These are phyloP conservation scores for Tretioscincus oriximinensis DNA, from an alignment of 2,113 vertebrate genomes.

Conservation along the genomic window DNA sequence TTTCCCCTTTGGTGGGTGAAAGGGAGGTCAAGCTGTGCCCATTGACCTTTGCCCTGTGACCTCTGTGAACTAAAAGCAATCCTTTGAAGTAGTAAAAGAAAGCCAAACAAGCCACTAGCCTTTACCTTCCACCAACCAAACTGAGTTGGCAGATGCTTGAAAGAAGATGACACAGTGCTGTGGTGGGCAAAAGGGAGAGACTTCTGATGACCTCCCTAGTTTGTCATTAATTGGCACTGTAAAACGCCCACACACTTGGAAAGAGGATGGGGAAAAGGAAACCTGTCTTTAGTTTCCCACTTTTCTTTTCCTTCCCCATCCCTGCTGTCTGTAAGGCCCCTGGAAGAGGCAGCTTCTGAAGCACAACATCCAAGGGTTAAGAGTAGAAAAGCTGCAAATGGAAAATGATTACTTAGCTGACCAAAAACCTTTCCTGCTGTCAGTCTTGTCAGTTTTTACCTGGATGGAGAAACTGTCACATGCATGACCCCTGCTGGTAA, in stretches of 20 bases:
- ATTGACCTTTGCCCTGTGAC: constrained; percentile 59
- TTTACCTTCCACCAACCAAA: constrained; percentile 46
- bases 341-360: background rate
- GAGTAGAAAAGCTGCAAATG: background rate
- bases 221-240: constrained; percentile 31
- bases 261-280: accelerated
- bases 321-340: background rate
- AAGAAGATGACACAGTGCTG: constrained; percentile 37
- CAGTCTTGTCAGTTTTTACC: constrained; percentile 4
- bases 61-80: constrained; percentile 60
- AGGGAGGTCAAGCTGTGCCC: constrained; percentile 59
- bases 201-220: background rate
- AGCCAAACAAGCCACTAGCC: constrained; percentile 42
- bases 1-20: constrained; percentile 58
- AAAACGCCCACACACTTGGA: constrained; percentile 30
- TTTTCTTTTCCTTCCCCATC: background rate
- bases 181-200: constrained; percentile 32
- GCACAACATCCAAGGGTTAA: background rate
- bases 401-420: background rate
- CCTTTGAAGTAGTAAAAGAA: constrained; percentile 61
- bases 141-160: constrained; percentile 40
- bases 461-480: background rate
- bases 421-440: background rate
- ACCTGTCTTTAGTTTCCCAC: background rate
- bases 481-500: constrained; percentile 10